Percentiles rank a stretch among this genome's conserved stretches.
phyloP scores from a whole-genome alignment of 2,113 vertebrate species.

The Scophthalmus maximus region DNA sequence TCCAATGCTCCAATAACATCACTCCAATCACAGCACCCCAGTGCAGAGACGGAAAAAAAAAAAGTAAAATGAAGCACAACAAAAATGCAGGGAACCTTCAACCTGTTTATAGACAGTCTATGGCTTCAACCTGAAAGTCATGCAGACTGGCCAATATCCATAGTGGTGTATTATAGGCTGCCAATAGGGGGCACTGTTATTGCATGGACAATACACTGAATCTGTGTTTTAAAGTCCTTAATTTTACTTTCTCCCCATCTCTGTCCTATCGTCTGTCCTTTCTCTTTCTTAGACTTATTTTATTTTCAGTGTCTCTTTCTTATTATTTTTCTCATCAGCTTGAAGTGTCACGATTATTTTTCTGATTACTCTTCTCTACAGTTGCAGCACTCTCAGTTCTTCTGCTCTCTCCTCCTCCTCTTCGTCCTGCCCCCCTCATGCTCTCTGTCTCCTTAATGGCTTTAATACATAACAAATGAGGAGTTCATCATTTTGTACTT shows the following conservation, averaged over 20 bases:
- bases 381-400: not conserved
- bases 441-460: slow-evolving; percentile 42
- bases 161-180: not conserved
- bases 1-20: too few relatives aligned
- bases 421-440: slow-evolving; percentile 9
- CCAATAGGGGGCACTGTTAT: slow-evolving; percentile 71
- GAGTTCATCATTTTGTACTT: slow-evolving; percentile 61
- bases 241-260: slow-evolving; percentile 12
- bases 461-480: slow-evolving; percentile 60
- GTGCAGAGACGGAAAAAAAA: too few relatives aligned
- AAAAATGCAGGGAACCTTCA: too few relatives aligned
- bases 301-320: slow-evolving; percentile 14
- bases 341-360: too few relatives aligned
- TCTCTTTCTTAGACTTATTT: not conserved
- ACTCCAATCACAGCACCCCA: too few relatives aligned
- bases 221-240: slow-evolving; percentile 1
- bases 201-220: slow-evolving; percentile 20
- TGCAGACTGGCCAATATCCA: not conserved
- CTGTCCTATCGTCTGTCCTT: too few relatives aligned
- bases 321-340: slow-evolving; percentile 3
- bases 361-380: slow-evolving; percentile 18
- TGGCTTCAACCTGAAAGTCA: not conserved
- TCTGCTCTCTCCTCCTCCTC: slow-evolving; percentile 6
- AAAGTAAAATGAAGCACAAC: too few relatives aligned
- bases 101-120: too few relatives aligned